These are phyloP conservation scores for Drosophila kokeensis DNA, from an alignment of 2,888 invertebrate species.

Conservation along the genomic window DNA sequence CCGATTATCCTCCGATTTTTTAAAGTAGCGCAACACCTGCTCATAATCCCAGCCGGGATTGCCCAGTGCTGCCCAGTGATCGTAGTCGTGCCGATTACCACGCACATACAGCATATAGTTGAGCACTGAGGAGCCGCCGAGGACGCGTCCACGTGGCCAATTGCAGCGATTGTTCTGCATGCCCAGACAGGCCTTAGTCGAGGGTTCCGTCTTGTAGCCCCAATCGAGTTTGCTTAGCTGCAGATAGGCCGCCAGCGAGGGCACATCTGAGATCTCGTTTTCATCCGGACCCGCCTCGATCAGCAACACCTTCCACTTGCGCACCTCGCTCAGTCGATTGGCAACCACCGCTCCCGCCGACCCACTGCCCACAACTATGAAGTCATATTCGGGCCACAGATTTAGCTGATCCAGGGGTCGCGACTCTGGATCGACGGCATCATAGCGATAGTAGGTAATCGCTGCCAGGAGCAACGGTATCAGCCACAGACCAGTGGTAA, in stretches of 20 bases:
- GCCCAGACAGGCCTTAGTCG: constrained; percentile 91
- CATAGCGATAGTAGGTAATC: constrained; percentile 92
- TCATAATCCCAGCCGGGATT: constrained; percentile 96
- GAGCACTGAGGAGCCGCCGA: constrained; percentile 94
- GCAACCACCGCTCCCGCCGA: constrained; percentile 96
- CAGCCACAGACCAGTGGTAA: constrained; percentile 92
- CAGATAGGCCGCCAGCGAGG: constrained; percentile 93
- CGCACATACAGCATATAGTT: constrained; percentile 97
- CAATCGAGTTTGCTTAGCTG: constrained; percentile 94
- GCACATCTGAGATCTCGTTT: constrained; percentile 94
- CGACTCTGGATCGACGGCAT: constrained; percentile 92
- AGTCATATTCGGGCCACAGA: constrained; percentile 91
- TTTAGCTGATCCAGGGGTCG: constrained; percentile 89
- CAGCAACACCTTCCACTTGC: constrained; percentile 91
- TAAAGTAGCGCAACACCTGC: constrained; percentile 94
- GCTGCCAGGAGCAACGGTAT: constrained; percentile 93
- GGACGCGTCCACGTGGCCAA: constrained; percentile 95
- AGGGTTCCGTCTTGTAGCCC: constrained; percentile 95
- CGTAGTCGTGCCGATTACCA: constrained; percentile 93
- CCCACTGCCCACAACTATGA: constrained; percentile 93
- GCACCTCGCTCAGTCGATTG: constrained; percentile 91
- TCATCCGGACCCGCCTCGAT: constrained; percentile 95
- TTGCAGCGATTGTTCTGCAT: constrained; percentile 93
- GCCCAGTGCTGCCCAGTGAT: constrained; percentile 94
- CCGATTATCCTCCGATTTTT: constrained; percentile 94